phyloP scores from a whole-genome alignment of 2,113 vertebrate species.

The Mormyrus iriodes region DNA sequence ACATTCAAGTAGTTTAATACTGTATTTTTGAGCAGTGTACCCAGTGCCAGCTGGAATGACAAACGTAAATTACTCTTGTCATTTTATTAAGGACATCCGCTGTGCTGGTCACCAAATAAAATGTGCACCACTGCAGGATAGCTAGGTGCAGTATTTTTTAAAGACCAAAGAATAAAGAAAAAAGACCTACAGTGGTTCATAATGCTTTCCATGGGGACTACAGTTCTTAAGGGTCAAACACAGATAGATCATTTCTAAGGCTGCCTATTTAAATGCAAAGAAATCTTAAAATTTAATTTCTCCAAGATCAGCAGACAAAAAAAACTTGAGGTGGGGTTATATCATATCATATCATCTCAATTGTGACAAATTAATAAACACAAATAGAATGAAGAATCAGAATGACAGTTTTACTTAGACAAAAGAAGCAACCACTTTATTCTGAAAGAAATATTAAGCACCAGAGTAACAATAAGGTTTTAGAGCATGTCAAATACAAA shows the following conservation, averaged over 20 bases:
- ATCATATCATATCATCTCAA: neutral
- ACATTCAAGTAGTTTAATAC: slow-evolving; percentile 91
- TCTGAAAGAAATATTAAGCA: neutral
- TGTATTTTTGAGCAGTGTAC: slow-evolving; percentile 97
- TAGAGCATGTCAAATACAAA: neutral
- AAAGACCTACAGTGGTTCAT: slow-evolving; percentile 69
- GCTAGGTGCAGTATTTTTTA: slow-evolving; percentile 77
- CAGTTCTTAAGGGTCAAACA: slow-evolving; percentile 75
- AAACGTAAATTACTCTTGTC: slow-evolving; percentile 99
- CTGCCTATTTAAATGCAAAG: slow-evolving; percentile 10
- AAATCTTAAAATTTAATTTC: neutral
- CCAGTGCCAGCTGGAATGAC: slow-evolving; percentile 87
- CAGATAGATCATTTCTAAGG: slow-evolving; percentile 70
- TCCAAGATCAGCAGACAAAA: neutral
- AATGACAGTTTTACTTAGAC: neutral
- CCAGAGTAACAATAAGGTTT: neutral
- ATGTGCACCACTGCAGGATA: slow-evolving; percentile 85
- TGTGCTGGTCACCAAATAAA: slow-evolving; percentile 88
- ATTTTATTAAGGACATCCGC: slow-evolving; percentile 99
- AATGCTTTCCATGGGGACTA: slow-evolving; percentile 68
- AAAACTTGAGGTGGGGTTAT: neutral
- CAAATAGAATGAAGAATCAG: neutral
- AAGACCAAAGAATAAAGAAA: slow-evolving; percentile 61
- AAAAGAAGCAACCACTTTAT: neutral
- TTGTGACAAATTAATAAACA: neutral